Evolutionary conservation across 2,888 invertebrate species (phyloP).

Genomic region (Pycnomerus fuliginosus): DNA sequence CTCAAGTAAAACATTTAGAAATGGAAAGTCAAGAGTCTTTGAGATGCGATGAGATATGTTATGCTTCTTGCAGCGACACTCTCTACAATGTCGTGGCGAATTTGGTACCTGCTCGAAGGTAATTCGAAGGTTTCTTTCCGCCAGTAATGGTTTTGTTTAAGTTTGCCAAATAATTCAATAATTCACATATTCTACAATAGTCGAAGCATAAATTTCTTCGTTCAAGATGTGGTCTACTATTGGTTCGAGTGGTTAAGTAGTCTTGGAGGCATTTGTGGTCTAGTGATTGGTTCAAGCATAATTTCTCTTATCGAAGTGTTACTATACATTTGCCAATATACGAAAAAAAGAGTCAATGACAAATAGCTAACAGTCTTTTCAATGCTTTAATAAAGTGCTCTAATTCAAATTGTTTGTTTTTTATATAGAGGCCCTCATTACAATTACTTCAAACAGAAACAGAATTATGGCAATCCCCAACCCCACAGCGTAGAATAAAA

Average conservation of each 20-base stretch:
- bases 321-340: no score
- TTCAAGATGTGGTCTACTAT: constrained; percentile 55
- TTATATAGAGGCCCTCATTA: no score
- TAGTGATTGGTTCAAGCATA: constrained; percentile 65
- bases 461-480: constrained; percentile 16
- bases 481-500: constrained; percentile 27
- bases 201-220: constrained; percentile 49
- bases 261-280: constrained; percentile 64
- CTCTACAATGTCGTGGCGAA: constrained; percentile 54
- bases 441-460: constrained; percentile 20
- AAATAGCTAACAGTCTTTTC: no score
- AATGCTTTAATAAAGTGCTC: no score
- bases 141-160: no score
- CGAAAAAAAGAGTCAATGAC: no score
- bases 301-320: no score
- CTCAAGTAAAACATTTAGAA: no score
- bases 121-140: no score
- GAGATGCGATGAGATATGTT: constrained; percentile 55
- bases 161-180: constrained; percentile 39
- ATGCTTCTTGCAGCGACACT: constrained; percentile 59
- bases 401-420: no score
- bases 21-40: constrained; percentile 55
- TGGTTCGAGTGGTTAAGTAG: constrained; percentile 69
- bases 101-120: no score
- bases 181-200: constrained; percentile 53